Evolutionary conservation across 2,113 vertebrate species (phyloP).

Genomic region (Anhinga anhinga): DNA sequence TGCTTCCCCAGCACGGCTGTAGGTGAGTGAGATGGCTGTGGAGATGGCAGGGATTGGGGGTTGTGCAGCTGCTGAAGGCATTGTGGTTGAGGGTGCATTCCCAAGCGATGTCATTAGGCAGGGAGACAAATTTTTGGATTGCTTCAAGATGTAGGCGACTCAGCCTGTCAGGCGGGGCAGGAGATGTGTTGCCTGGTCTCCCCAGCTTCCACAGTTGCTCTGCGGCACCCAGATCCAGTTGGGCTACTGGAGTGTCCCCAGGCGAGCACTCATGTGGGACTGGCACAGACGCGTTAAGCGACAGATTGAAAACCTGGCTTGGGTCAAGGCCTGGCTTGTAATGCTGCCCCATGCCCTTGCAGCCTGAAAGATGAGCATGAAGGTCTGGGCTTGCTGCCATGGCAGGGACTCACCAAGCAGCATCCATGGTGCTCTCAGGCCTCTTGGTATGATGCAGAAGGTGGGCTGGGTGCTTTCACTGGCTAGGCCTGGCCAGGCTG

Average conservation of each 20-base stretch:
- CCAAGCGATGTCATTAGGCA: conserved; percentile 28
- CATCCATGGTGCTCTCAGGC: background rate
- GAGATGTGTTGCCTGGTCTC: background rate
- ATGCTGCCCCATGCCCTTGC: background rate
- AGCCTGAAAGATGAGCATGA: background rate
- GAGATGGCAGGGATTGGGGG: background rate
- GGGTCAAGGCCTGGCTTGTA: rapidly evolving
- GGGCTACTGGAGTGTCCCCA: background rate
- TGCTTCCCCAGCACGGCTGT: background rate
- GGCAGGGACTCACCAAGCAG: background rate
- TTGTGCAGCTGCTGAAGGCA: conserved; percentile 1
- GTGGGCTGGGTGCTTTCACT: background rate
- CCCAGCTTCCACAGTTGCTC: background rate
- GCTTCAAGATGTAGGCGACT: conserved; percentile 43
- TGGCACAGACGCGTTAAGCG: rapidly evolving
- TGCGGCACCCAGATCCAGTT: background rate
- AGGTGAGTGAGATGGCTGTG: background rate
- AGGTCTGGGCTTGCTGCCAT: background rate
- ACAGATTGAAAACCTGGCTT: background rate
- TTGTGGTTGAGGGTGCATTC: conserved; percentile 50
- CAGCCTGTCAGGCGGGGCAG: background rate
- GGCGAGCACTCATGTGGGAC: background rate
- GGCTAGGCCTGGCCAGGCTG: background rate
- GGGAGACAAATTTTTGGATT: conserved; percentile 14
- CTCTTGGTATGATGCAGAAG: background rate